Evolutionary conservation across 1,140 invertebrate genomes (phyloP).

Genomic region (Psilanteris sp.): DNA sequence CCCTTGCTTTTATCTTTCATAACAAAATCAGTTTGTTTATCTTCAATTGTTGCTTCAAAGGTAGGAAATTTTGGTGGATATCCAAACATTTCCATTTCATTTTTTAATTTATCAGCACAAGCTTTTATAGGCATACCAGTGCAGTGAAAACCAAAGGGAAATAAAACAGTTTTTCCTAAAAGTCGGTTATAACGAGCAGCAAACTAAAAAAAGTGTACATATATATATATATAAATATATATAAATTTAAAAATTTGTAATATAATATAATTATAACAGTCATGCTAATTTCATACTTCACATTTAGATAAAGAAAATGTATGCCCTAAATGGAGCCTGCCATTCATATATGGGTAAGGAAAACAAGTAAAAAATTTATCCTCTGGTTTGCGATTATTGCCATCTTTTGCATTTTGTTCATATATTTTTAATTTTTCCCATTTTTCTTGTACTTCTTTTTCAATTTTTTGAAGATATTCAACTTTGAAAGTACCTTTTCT

Average conservation of each 20-base stretch:
- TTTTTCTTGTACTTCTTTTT: constrained; percentile 89
- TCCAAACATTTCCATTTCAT: constrained; percentile 95
- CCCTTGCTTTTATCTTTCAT: constrained; percentile 98
- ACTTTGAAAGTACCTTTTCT: constrained; percentile 96
- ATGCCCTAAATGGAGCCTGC: constrained; percentile 97
- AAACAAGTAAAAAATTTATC: constrained; percentile 97
- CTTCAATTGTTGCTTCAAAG: constrained; percentile 76
- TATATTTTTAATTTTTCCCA: constrained; percentile 91
- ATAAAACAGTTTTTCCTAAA: constrained; percentile 94
- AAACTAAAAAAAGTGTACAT: constrained; percentile 84
- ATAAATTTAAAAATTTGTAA: too few species aligned
- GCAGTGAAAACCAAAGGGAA: constrained; percentile 99
- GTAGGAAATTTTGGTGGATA: constrained; percentile 95
- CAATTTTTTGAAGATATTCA: constrained; percentile 92
- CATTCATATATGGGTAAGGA: constrained; percentile 99
- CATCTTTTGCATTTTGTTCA: constrained; percentile 88
- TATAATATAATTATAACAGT: too few species aligned
- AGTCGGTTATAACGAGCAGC: constrained; percentile 93
- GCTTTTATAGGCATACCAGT: constrained; percentile 99
- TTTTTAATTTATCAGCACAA: constrained; percentile 97
- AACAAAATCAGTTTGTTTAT: constrained; percentile 82
- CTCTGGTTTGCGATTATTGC: constrained; percentile 79
- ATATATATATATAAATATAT: neutral
- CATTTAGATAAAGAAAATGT: constrained; percentile 98
- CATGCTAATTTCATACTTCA: constrained; percentile 83